Evolutionary conservation across 1,140 invertebrate species (phyloP).

Genomic region (Hirudo medicinalis): DNA sequence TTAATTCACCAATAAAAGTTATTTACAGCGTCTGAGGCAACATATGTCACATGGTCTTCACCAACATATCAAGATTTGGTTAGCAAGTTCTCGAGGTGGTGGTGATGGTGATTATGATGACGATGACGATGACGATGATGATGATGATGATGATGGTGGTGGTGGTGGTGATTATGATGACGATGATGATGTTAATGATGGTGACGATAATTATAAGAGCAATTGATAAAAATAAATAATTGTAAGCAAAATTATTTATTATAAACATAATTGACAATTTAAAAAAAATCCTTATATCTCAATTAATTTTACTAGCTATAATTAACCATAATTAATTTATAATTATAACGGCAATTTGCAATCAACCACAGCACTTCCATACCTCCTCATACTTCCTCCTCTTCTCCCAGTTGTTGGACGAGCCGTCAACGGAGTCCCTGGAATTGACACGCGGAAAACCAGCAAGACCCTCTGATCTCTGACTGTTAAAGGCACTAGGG

Average conservation of each 20-base stretch:
- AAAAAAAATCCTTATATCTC: background rate
- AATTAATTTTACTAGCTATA: background rate
- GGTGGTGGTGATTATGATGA: background rate
- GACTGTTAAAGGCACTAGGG: no score
- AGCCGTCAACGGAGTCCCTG: conserved; percentile 21
- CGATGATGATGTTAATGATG: no score
- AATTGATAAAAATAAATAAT: background rate
- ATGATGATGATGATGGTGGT: background rate
- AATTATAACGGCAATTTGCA: background rate
- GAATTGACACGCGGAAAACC: no score
- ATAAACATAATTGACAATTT: background rate
- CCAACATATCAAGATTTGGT: no score
- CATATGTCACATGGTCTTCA: no score
- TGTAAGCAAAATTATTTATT: background rate
- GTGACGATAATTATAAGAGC: background rate
- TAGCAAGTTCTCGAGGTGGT: no score
- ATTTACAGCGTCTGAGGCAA: no score
- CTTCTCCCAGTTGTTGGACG: conserved; percentile 36
- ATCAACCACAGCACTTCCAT: background rate
- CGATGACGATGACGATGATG: background rate
- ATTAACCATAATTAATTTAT: background rate
- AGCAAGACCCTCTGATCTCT: no score
- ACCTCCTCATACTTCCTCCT: conserved; percentile 24
- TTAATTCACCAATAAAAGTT: no score
- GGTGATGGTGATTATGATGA: background rate